These are phyloP conservation scores for Virgularia gustaviana DNA, from an alignment of 92 coral and sea anemone species.

Conservation along the genomic window DNA sequence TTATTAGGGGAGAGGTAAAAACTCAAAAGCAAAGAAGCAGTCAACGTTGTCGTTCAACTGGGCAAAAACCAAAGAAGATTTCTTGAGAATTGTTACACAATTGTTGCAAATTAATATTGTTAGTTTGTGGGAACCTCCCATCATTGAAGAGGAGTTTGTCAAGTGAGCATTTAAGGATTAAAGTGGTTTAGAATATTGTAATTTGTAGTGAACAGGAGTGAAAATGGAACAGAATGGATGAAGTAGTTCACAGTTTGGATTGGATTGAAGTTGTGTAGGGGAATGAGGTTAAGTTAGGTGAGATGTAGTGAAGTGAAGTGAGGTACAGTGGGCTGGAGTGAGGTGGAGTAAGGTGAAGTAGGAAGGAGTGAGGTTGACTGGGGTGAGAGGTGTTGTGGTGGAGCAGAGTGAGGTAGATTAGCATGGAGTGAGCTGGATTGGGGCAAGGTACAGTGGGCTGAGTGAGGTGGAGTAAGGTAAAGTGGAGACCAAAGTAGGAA, in stretches of 20 bases:
- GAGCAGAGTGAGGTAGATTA: neutral
- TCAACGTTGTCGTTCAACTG: slow-evolving; percentile 67
- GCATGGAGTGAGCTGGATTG: neutral
- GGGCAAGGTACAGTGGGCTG: neutral
- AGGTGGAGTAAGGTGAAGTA: neutral
- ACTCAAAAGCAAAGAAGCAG: slow-evolving; percentile 59
- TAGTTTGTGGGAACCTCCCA: slow-evolving; percentile 92
- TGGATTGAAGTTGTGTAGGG: neutral
- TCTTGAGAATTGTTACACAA: slow-evolving; percentile 66
- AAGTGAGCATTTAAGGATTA: too few species aligned
- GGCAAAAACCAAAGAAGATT: slow-evolving; percentile 62
- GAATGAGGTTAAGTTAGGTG: neutral
- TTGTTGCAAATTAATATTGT: slow-evolving; percentile 72
- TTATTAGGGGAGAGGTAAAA: slow-evolving; percentile 65
- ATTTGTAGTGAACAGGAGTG: neutral
- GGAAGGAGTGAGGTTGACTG: neutral
- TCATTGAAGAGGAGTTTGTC: slow-evolving; percentile 90
- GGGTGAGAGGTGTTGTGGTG: neutral
- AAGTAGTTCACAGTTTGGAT: too few species aligned
- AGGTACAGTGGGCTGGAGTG: neutral
- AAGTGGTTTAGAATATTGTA: neutral
- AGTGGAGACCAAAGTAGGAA: neutral
- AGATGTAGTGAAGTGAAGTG: neutral
- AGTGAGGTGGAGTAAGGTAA: neutral
- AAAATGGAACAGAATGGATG: neutral